These are phyloP conservation scores for Orius insidiosus DNA, from an alignment of 1,140 invertebrate genomes.

Conservation along the genomic window DNA sequence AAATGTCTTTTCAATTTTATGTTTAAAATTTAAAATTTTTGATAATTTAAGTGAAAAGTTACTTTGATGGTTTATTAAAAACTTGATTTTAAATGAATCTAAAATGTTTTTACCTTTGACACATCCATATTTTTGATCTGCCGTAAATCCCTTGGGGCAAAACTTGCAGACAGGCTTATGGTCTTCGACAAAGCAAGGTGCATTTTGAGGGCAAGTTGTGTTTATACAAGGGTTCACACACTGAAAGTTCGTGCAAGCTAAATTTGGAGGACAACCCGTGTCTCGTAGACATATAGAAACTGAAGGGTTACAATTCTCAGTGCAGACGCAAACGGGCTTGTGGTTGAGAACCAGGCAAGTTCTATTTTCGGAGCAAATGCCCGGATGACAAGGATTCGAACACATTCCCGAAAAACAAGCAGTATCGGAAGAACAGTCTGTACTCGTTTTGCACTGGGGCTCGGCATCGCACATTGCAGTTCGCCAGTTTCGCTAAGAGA, in stretches of 20 bases:
- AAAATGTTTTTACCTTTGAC: conserved; percentile 67
- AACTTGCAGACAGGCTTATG: conserved; percentile 86
- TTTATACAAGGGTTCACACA: conserved; percentile 77
- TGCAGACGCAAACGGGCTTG: conserved; percentile 66
- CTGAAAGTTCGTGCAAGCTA: conserved; percentile 72
- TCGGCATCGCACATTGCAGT: conserved; percentile 63
- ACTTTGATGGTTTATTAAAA: too few relatives aligned
- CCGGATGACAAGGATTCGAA: conserved; percentile 60
- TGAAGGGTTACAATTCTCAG: conserved; percentile 66
- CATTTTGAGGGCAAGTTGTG: conserved; percentile 56
- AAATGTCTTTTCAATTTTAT: not conserved
- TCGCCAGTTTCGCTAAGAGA: conserved; percentile 68
- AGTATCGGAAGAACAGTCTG: conserved; percentile 69
- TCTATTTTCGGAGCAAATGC: conserved; percentile 56
- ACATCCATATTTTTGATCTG: conserved; percentile 78
- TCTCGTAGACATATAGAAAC: conserved; percentile 76
- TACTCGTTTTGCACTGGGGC: conserved; percentile 56
- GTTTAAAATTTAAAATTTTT: too few relatives aligned
- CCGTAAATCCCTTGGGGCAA: conserved; percentile 75
- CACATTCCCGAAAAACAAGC: conserved; percentile 67
- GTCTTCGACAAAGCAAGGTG: conserved; percentile 79
- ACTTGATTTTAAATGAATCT: too few relatives aligned
- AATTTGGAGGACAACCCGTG: conserved; percentile 63
- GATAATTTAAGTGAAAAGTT: too few relatives aligned
- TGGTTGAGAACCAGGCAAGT: conserved; percentile 71